Percentiles rank a stretch among this genome's conserved stretches.
Evolutionary conservation across 1,140 invertebrate species (phyloP).

Genomic region (Calliopsis andreniformis): DNA sequence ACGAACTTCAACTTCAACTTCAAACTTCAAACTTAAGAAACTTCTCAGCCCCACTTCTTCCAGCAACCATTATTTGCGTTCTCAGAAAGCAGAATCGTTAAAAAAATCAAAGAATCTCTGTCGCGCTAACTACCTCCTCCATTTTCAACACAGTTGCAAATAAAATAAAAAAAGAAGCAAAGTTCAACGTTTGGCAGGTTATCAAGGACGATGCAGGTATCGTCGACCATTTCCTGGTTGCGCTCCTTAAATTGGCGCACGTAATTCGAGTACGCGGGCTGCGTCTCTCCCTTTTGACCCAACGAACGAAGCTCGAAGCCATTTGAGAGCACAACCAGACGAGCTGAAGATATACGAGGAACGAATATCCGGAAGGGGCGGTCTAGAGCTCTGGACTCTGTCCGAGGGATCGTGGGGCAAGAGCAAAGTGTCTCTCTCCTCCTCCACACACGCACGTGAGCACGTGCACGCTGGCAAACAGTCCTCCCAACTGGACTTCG

Average conservation of each 20-base stretch:
- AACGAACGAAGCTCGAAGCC: background rate
- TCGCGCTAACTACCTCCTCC: no score
- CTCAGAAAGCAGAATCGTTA: no score
- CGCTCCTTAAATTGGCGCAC: slow-evolving; percentile 29
- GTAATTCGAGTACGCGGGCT: slow-evolving; percentile 20
- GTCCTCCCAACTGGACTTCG: slow-evolving; percentile 28
- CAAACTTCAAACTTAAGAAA: no score
- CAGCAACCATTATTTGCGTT: no score
- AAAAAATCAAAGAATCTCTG: background rate
- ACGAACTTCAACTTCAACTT: no score
- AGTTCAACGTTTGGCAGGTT: background rate
- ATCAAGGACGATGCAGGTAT: slow-evolving; percentile 31
- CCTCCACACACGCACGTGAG: background rate
- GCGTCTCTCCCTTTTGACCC: slow-evolving; percentile 44
- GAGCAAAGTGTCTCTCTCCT: slow-evolving; percentile 21
- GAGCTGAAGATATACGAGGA: slow-evolving; percentile 70
- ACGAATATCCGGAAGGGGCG: slow-evolving; percentile 74
- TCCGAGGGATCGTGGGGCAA: slow-evolving; percentile 36
- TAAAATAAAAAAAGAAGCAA: background rate
- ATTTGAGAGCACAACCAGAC: slow-evolving; percentile 21
- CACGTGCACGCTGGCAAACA: slow-evolving; percentile 47
- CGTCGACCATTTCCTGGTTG: background rate
- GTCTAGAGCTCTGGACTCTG: slow-evolving; percentile 71
- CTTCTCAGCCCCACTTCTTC: no score
- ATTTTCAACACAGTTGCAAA: background rate